These are phyloP conservation scores for Arctocebus calabarensis DNA, from an alignment of 2,797 vertebrate species.

Conservation along the genomic window DNA sequence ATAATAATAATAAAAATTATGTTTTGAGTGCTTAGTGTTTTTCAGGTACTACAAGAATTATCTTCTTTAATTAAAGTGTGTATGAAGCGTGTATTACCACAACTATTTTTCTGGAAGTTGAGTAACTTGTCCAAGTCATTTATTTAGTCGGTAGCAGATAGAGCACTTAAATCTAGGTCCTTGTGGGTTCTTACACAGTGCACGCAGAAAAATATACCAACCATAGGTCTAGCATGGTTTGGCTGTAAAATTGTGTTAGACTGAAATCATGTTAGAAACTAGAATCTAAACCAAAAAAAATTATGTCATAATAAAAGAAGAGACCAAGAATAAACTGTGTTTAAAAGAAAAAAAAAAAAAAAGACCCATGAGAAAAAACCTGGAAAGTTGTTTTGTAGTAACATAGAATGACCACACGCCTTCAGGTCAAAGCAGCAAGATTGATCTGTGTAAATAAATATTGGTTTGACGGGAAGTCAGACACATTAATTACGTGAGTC, in stretches of 20 bases:
- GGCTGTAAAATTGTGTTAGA: neutral
- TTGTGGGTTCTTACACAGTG: neutral
- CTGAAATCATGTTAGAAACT: neutral
- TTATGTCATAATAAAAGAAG: neutral
- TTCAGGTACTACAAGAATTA: conserved; percentile 23
- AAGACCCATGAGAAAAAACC: neutral
- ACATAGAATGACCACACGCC: neutral
- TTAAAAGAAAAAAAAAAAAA: conserved; percentile 32
- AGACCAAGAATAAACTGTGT: neutral
- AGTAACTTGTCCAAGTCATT: neutral
- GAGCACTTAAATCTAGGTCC: neutral
- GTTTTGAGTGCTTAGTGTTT: conserved; percentile 56
- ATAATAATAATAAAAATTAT: neutral
- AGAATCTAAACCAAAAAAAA: conserved; percentile 24
- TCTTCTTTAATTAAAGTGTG: conserved; percentile 54
- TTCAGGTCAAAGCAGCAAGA: conserved; percentile 16
- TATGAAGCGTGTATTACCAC: neutral
- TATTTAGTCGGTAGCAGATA: neutral
- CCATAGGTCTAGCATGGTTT: neutral
- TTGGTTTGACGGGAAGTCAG: conserved; percentile 48
- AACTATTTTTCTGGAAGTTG: neutral
- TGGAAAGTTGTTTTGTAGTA: neutral
- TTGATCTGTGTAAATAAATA: conserved; percentile 64
- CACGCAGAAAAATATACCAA: neutral
- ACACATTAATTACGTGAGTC: conserved; percentile 47